Percentiles rank a stretch among this genome's conserved stretches.
Conservation (phyloP, 2,797 vertebrate genomes). For the Lycodopsis pacificus region DNA sequence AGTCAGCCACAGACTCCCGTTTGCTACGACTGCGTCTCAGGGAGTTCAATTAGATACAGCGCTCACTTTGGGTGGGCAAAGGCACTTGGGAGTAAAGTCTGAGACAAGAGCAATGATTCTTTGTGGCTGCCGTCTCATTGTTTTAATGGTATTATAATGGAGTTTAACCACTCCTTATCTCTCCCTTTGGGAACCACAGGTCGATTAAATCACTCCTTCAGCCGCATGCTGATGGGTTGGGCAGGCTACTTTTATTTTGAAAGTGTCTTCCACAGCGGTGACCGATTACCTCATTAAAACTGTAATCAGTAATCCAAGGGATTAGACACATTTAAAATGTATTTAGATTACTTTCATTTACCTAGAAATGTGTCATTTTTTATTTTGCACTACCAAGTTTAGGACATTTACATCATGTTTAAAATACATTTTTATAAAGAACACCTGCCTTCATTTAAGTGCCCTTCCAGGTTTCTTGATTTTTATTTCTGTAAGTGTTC, state of each 20-base stretch:
- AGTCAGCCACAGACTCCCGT: conserved; percentile 11
- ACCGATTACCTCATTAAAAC: conserved; percentile 20
- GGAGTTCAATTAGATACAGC: conserved; percentile 16
- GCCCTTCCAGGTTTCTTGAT: conserved; percentile 14
- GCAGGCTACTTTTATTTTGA: conserved; percentile 3
- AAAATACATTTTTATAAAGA: conserved; percentile 7
- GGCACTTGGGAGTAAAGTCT: conserved; percentile 11
- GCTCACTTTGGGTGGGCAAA: conserved; percentile 21
- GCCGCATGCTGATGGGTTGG: neutral
- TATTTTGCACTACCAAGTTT: conserved; percentile 9
- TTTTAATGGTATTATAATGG: conserved; percentile 52
- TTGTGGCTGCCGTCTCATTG: conserved; percentile 39
- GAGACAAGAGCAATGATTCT: conserved; percentile 34
- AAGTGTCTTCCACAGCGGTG: neutral
- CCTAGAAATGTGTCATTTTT: neutral
- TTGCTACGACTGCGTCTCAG: conserved; percentile 1
- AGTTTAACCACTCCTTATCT: conserved; percentile 22
- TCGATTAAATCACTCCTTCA: conserved; percentile 43
- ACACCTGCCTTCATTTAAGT: conserved; percentile 35
- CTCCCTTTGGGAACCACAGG: conserved; percentile 31
- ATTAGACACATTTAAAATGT: conserved; percentile 12
- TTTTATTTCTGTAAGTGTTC: conserved; percentile 23
- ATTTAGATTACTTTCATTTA: conserved; percentile 3
- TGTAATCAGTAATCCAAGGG: conserved; percentile 11
- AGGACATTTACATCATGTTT: conserved; percentile 26